A percentile compares a stretch with the other conserved stretches of the same genome.
These are phyloP conservation scores for Epinephelus coioides DNA, from an alignment of 2,797 vertebrate species.

Conservation along the genomic window DNA sequence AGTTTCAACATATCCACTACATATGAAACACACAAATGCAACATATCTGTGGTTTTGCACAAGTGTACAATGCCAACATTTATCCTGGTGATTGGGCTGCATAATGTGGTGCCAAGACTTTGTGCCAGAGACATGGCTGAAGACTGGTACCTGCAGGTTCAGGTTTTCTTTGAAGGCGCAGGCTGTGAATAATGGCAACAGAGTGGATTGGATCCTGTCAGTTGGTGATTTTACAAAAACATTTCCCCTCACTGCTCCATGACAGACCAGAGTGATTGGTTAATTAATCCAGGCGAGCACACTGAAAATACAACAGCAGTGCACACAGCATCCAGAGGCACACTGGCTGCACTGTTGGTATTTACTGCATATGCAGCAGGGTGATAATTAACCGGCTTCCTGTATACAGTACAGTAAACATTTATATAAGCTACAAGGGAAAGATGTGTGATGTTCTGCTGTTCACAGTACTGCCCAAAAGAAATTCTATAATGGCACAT, in stretches of 20 bases:
- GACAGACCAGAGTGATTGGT: constrained; percentile 30
- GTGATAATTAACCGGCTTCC: neutral
- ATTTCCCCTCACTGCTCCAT: constrained; percentile 16
- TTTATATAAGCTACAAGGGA: neutral
- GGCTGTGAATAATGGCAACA: constrained; percentile 19
- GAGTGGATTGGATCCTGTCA: constrained; percentile 12
- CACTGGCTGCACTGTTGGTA: neutral
- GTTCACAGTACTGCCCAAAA: neutral
- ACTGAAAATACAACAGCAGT: neutral
- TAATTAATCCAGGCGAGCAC: constrained; percentile 37
- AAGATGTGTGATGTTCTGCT: neutral
- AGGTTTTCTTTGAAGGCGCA: neutral
- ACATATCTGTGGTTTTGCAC: no score
- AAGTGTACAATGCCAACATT: no score
- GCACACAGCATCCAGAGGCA: neutral
- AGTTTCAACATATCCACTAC: no score
- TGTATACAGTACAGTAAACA: neutral
- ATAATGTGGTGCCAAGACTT: neutral
- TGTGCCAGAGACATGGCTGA: neutral
- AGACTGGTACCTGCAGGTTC: neutral
- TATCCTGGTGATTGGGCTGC: no score
- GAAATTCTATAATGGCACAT: neutral
- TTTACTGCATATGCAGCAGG: constrained; percentile 1
- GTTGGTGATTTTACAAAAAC: constrained; percentile 17
- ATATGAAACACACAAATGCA: no score